A percentile compares a stretch with the other conserved stretches of the same genome.
phyloP scores from a whole-genome alignment of 2,113 vertebrate species.

The Menura novaehollandiae region DNA sequence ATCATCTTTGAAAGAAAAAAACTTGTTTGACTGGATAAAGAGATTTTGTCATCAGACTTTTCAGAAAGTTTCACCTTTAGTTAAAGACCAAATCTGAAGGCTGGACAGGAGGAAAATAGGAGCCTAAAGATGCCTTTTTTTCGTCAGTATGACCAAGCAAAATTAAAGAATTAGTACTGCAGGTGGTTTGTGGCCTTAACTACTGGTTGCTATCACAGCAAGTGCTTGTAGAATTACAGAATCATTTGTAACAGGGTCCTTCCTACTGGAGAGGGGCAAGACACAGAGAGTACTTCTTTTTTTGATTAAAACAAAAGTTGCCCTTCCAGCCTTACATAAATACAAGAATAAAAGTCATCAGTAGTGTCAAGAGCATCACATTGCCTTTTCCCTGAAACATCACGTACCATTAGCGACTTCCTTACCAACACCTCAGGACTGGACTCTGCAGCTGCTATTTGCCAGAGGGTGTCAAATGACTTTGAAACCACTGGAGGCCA shows the following conservation, averaged over 20 bases:
- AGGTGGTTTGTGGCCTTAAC: neutral
- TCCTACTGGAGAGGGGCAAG: neutral
- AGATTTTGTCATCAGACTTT: neutral
- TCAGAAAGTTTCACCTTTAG: neutral
- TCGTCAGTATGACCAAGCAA: neutral
- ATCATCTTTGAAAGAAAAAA: neutral
- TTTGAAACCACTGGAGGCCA: neutral
- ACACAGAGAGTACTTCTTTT: neutral
- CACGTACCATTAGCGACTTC: neutral
- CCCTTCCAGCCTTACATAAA: neutral
- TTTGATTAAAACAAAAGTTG: neutral
- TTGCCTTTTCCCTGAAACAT: neutral
- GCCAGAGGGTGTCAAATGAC: neutral
- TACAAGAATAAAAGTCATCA: neutral
- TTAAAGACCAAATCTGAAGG: neutral
- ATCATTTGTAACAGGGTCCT: neutral
- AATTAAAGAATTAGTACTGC: neutral
- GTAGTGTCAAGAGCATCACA: fast-evolving
- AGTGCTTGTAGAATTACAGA: neutral
- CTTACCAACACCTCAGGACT: neutral
- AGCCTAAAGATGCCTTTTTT: neutral
- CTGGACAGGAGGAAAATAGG: neutral
- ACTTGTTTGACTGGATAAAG: neutral
- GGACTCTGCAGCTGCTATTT: neutral
- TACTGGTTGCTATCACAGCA: neutral